Evolutionary conservation across 2,888 invertebrate species (phyloP).

Genomic region (Palloptera scutellata): DNA sequence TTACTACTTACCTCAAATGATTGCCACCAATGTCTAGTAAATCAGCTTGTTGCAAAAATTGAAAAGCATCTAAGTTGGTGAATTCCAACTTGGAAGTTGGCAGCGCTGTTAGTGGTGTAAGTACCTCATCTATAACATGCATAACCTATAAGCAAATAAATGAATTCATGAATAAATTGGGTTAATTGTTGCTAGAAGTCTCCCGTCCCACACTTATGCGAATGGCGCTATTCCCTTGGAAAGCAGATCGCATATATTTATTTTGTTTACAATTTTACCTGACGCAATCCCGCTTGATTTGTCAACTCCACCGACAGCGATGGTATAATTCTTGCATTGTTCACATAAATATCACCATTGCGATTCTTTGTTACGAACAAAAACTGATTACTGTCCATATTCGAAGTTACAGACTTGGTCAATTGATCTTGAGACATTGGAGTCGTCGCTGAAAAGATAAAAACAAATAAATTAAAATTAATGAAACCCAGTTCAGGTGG

Average conservation of each 20-base stretch:
- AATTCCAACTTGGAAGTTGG: constrained; percentile 71
- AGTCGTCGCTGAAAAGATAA: constrained; percentile 71
- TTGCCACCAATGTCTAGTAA: constrained; percentile 76
- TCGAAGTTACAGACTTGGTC: constrained; percentile 71
- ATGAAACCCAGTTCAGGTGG: too few species aligned
- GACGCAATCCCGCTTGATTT: constrained; percentile 69
- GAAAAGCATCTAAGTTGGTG: constrained; percentile 82
- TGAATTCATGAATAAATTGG: background rate
- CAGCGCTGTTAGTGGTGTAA: constrained; percentile 77
- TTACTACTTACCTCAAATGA: constrained; percentile 71
- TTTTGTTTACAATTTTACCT: constrained; percentile 63
- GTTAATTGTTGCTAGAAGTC: background rate
- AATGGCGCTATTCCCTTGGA: background rate
- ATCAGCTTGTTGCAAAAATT: constrained; percentile 81
- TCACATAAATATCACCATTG: constrained; percentile 79
- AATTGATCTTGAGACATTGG: constrained; percentile 74
- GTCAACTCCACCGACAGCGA: constrained; percentile 73
- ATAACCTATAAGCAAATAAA: constrained; percentile 70
- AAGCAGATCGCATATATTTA: too few species aligned
- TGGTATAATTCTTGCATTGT: constrained; percentile 82
- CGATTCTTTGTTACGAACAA: constrained; percentile 81
- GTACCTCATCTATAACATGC: constrained; percentile 87
- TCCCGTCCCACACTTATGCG: background rate
- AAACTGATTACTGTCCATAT: constrained; percentile 85
- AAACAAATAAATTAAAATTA: constrained; percentile 52